Evolutionary conservation across 2,888 invertebrate species (phyloP).

Genomic region (Himalopsyche kuldschensis): DNA sequence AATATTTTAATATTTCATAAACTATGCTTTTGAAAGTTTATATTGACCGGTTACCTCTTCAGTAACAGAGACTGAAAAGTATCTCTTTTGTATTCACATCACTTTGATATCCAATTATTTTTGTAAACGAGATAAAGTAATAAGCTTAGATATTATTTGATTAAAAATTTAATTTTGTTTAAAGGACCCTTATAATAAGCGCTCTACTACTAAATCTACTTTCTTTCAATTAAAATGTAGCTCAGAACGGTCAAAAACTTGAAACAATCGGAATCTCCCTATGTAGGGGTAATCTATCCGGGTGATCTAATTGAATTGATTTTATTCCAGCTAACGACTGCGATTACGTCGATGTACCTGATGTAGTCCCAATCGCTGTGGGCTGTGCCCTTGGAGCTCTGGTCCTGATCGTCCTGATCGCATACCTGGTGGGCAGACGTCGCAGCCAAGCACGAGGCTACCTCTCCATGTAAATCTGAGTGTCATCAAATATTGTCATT

Average conservation of each 20-base stretch:
- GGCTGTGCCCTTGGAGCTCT: conserved; percentile 90
- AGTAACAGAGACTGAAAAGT: too few species aligned
- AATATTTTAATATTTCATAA: too few species aligned
- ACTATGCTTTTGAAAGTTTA: too few species aligned
- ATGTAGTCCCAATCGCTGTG: conserved; percentile 95
- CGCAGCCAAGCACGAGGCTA: conserved; percentile 83
- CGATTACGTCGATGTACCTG: conserved; percentile 72
- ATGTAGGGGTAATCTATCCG: background rate
- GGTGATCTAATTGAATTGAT: background rate
- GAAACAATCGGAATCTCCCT: too few species aligned
- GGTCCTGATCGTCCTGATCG: conserved; percentile 87
- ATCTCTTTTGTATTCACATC: too few species aligned
- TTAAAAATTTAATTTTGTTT: too few species aligned
- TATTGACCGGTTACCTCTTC: too few species aligned
- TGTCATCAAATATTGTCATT: background rate
- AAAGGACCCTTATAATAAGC: too few species aligned
- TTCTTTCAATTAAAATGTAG: too few species aligned
- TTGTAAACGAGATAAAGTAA: background rate
- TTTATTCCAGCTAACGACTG: conserved; percentile 69
- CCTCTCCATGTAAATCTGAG: conserved; percentile 72
- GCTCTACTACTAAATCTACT: too few species aligned
- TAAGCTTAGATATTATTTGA: too few species aligned
- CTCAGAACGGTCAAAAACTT: too few species aligned
- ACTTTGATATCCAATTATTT: background rate
- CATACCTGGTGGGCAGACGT: conserved; percentile 90